Base-by-base conservation (phyloP, 2,888 invertebrate genomes). In the Caenorhabditis auriculariae region DNA sequence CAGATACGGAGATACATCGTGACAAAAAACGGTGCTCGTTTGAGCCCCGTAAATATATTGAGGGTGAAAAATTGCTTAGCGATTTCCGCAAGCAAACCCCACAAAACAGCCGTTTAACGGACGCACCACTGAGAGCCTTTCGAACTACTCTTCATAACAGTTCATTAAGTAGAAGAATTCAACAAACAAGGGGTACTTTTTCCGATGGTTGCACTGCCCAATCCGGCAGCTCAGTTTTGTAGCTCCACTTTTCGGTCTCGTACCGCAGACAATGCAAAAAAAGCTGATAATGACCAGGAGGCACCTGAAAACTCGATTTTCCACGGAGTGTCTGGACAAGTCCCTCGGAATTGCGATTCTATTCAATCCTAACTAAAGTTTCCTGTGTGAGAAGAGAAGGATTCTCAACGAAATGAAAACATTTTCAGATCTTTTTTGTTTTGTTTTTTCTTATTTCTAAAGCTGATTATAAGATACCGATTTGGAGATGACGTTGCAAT, bases 241-340 rank as follows among this genome's bases (percentile, higher is more conserved):
- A 80, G 24, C 63, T 50, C 72, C 75, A 80, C 38, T 76, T 71
- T 37, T 62, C 61, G 3, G 77, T 75, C 43, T 73, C 69, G 50
- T 81, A 82, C 39, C 66, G 59, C n/a, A 78, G 60, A 62, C 81
- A 81, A 53, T 81, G 81, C 21, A 81, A 55, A 55, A 67, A 65
- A 57, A 81, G 63, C 21, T 62, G 67, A 56, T 69, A 74, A 46
- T 78, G 70, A 15, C 55, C 66, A 21, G 59, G 54, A 1, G 76
- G 71, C 9, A 69, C 54, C 54, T 64, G 39, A 38, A 56, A 55
- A 6, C 3, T 15, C 19, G 12, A 49, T 42, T 5, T n/a, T 47
- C 9, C 15, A 7, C 15, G 35, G 9, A 12, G 9, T 12, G 9
- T 32, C n/a, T 12, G n/a, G 35, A n/a, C n/a, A 12, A 12, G 9